A percentile compares a stretch with the other conserved stretches of the same genome.
These are phyloP conservation scores for Prorops nasuta DNA, from an alignment of 1,140 invertebrate genomes.

Conservation along the genomic window DNA sequence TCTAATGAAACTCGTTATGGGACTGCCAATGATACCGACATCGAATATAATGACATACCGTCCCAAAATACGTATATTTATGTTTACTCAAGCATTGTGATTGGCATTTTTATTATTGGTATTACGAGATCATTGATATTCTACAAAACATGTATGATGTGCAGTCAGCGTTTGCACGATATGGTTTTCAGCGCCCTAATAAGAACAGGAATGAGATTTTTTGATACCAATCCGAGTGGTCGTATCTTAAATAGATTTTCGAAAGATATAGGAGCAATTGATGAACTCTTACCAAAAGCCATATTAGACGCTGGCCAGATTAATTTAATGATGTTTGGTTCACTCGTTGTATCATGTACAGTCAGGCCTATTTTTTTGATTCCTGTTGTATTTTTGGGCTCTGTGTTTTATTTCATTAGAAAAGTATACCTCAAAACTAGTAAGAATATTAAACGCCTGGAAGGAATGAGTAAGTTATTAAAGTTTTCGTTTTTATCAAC, in stretches of 20 bases:
- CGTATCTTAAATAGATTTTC: slow-evolving; percentile 75
- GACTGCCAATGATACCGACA: background rate
- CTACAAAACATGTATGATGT: slow-evolving; percentile 65
- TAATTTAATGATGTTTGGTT: slow-evolving; percentile 63
- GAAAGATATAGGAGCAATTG: slow-evolving; percentile 79
- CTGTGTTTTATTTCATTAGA: slow-evolving; percentile 72
- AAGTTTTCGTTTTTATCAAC: background rate
- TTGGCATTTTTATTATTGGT: slow-evolving; percentile 52
- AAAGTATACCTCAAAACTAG: slow-evolving; percentile 80
- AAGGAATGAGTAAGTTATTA: slow-evolving; percentile 71
- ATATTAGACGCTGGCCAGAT: slow-evolving; percentile 77
- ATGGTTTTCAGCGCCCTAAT: slow-evolving; percentile 65
- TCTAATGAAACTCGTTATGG: slow-evolving; percentile 7
- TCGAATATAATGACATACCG: slow-evolving; percentile 12
- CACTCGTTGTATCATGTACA: slow-evolving; percentile 67
- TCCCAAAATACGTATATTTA: slow-evolving; percentile 49
- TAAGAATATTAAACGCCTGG: slow-evolving; percentile 81
- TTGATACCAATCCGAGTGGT: slow-evolving; percentile 74
- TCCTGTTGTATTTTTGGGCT: slow-evolving; percentile 66
- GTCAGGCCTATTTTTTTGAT: slow-evolving; percentile 73
- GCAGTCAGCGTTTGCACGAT: slow-evolving; percentile 69
- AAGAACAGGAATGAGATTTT: slow-evolving; percentile 69
- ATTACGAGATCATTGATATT: slow-evolving; percentile 60
- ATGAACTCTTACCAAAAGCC: slow-evolving; percentile 79
- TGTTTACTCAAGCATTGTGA: slow-evolving; percentile 56